Evolutionary conservation across 2,113 vertebrate genomes (phyloP).

Genomic region (Hystrix brachyura): DNA sequence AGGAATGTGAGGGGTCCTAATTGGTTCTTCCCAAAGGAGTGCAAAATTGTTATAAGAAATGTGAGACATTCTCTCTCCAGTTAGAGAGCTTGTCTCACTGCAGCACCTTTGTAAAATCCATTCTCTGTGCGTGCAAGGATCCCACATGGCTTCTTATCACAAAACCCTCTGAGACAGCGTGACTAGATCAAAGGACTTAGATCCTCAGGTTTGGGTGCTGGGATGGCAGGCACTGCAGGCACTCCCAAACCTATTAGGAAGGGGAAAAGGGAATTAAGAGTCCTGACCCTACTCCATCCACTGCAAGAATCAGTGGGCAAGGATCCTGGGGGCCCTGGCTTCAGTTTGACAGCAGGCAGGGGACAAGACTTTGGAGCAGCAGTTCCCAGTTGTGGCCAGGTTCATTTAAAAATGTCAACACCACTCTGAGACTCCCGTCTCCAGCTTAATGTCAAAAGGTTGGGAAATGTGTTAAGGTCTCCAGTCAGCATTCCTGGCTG

Average conservation of each 20-base stretch:
- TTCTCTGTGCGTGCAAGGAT: neutral
- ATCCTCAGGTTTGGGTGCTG: neutral
- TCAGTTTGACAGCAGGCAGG: neutral
- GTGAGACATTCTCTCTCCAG: neutral
- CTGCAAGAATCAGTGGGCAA: neutral
- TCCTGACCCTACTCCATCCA: fast-evolving
- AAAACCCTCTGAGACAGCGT: neutral
- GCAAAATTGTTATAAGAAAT: neutral
- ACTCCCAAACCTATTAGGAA: neutral
- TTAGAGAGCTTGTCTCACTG: neutral
- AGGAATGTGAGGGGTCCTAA: neutral
- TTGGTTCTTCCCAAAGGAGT: neutral
- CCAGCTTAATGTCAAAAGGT: too few species aligned
- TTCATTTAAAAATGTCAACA: too few species aligned
- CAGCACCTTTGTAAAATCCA: neutral
- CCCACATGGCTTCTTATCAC: neutral
- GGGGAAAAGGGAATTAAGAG: neutral
- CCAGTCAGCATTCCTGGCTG: too few species aligned
- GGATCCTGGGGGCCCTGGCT: fast-evolving
- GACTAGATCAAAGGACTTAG: neutral
- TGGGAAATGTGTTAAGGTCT: too few species aligned
- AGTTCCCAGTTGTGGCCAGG: fast-evolving
- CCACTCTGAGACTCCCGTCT: too few species aligned
- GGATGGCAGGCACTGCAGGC: fast-evolving
- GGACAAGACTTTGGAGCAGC: neutral